A percentile compares a stretch with the other conserved stretches of the same genome.
Evolutionary conservation across 2,113 vertebrate genomes (phyloP).

Genomic region (Anser brachyrhynchus): DNA sequence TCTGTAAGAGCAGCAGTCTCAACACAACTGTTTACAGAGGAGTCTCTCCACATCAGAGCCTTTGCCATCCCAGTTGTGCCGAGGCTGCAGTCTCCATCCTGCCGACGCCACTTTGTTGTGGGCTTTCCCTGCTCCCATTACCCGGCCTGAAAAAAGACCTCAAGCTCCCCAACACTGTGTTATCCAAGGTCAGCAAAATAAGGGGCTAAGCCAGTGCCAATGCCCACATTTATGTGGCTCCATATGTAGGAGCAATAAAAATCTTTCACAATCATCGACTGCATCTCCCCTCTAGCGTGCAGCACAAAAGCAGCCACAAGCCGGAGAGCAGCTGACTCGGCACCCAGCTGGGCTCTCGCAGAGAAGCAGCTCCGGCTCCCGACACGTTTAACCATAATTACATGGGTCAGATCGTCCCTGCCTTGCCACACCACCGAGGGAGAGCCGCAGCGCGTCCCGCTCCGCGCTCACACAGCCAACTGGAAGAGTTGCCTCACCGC

Average conservation of each 20-base stretch:
- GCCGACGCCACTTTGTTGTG: accelerated
- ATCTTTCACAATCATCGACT: background rate
- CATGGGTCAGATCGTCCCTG: background rate
- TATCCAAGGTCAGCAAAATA: background rate
- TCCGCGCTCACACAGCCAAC: background rate
- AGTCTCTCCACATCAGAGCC: background rate
- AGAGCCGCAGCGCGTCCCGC: accelerated
- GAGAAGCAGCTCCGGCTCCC: background rate
- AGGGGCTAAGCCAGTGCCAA: background rate
- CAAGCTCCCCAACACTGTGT: background rate
- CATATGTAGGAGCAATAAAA: background rate
- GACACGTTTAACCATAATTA: slow-evolving; percentile 31
- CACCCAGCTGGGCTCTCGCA: slow-evolving; percentile 21
- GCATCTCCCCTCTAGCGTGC: background rate
- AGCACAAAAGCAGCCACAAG: background rate
- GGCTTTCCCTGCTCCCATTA: background rate
- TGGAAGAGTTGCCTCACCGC: background rate
- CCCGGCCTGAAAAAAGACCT: background rate
- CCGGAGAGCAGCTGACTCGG: background rate
- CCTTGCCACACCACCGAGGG: background rate
- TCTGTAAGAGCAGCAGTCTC: background rate
- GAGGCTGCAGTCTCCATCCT: accelerated
- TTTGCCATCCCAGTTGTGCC: background rate
- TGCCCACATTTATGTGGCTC: background rate
- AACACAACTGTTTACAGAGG: accelerated